Conservation (phyloP, 2,888 invertebrate genomes). For the Trissolcus japonicus region DNA sequence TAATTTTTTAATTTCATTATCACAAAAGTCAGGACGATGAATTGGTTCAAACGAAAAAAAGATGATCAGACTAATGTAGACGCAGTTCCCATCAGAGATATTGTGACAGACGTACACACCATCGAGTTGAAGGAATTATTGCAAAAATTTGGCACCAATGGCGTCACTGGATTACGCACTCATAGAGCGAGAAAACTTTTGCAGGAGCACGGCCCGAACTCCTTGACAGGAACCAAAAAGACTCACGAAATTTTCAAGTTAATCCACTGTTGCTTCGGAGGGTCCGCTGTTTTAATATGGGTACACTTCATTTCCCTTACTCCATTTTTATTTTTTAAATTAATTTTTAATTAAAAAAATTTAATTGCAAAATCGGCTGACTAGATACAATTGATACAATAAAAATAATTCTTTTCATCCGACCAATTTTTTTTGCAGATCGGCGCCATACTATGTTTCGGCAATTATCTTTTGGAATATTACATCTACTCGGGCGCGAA, state of each 20-base stretch:
- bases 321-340: too few relatives aligned
- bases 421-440: conserved; percentile 65
- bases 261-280: conserved; percentile 85
- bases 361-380: too few relatives aligned
- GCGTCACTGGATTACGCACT: conserved; percentile 78
- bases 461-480: conserved; percentile 78
- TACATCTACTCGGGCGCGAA: conserved; percentile 51
- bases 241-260: conserved; percentile 83
- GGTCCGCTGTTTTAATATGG: conserved; percentile 65
- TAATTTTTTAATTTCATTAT: too few relatives aligned
- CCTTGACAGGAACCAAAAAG: conserved; percentile 83
- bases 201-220: conserved; percentile 82
- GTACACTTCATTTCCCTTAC: too few relatives aligned
- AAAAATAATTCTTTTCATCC: too few relatives aligned
- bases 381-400: too few relatives aligned
- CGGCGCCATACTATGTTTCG: conserved; percentile 83
- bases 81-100: too few relatives aligned
- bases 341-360: too few relatives aligned
- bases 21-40: too few relatives aligned
- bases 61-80: too few relatives aligned
- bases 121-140: conserved; percentile 23
- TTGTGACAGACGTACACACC: neutral
- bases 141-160: conserved; percentile 55
- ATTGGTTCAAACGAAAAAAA: too few relatives aligned
- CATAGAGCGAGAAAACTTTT: conserved; percentile 79